These are phyloP conservation scores for Psettodes erumei DNA, from an alignment of 2,113 vertebrate species.

Conservation along the genomic window DNA sequence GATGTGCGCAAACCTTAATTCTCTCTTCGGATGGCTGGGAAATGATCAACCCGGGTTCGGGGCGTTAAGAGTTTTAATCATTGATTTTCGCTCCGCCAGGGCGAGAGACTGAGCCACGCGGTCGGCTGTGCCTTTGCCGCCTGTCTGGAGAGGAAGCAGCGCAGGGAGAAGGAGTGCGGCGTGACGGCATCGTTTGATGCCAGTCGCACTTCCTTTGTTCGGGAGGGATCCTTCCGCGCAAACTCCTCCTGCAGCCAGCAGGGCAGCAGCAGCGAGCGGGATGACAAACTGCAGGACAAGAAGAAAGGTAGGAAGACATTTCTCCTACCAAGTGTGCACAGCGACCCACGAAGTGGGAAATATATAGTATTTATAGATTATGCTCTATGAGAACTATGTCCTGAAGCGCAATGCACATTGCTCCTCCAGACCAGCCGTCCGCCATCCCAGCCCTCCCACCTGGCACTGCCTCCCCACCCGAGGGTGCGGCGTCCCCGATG, in stretches of 20 bases:
- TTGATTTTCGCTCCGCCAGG: slow-evolving; percentile 74
- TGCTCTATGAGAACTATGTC: not conserved
- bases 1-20: not conserved
- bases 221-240: slow-evolving; percentile 93
- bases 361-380: not conserved
- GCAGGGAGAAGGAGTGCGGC: slow-evolving; percentile 92
- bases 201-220: slow-evolving; percentile 91
- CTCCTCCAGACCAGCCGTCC: slow-evolving; percentile 67
- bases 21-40: not conserved
- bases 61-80: not conserved
- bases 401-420: not conserved
- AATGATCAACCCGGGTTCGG: not conserved
- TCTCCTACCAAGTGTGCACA: not conserved
- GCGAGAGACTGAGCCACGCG: slow-evolving; percentile 92
- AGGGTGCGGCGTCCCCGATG: slow-evolving; percentile 85
- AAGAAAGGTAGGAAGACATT: slow-evolving; percentile 84
- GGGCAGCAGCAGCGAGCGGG: slow-evolving; percentile 74
- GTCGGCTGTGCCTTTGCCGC: slow-evolving; percentile 94
- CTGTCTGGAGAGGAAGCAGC: slow-evolving; percentile 93
- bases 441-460: slow-evolving; percentile 78
- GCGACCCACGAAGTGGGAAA: not conserved
- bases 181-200: slow-evolving; percentile 93
- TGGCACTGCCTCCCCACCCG: slow-evolving; percentile 86
- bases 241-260: slow-evolving; percentile 82
- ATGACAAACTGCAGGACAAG: slow-evolving; percentile 86